A percentile compares a stretch with the other conserved stretches of the same genome.
phyloP scores from a whole-genome alignment of 2,797 vertebrate genomes.

The Malacoraja senta region DNA sequence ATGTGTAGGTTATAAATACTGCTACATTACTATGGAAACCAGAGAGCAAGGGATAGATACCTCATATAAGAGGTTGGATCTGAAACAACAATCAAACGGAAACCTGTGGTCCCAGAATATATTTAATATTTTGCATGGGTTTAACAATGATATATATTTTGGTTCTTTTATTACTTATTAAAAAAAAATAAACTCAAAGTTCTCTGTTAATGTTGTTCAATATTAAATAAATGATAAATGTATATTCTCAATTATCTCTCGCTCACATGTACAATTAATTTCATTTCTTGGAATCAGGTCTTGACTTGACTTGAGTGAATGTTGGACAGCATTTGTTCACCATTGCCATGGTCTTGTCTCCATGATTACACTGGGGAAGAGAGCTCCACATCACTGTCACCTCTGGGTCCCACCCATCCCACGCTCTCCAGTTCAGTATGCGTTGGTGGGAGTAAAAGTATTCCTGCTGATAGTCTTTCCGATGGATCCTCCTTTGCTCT shows the following conservation, averaged over 20 bases:
- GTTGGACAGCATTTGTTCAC: background rate
- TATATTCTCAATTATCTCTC: background rate
- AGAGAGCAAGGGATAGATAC: background rate
- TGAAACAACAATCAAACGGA: background rate
- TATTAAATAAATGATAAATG: too few relatives aligned
- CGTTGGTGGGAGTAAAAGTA: background rate
- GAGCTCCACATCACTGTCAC: background rate
- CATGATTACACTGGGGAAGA: background rate
- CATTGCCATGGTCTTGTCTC: too few relatives aligned
- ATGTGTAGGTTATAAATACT: background rate
- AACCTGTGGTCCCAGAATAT: background rate
- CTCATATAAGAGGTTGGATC: background rate
- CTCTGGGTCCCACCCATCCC: too few relatives aligned
- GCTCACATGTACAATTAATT: background rate
- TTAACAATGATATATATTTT: background rate
- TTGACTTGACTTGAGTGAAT: background rate
- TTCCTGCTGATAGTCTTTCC: background rate
- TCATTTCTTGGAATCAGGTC: background rate
- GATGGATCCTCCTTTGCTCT: background rate
- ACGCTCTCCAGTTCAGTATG: background rate
- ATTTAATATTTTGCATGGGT: background rate
- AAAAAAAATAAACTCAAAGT: background rate
- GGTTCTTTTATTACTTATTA: background rate
- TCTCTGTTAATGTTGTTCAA: background rate
- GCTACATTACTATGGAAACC: constrained; percentile 4